Percentiles rank a stretch among this genome's conserved stretches.
Conservation (phyloP, 2,888 invertebrate genomes). For the Agrotis segetum region DNA sequence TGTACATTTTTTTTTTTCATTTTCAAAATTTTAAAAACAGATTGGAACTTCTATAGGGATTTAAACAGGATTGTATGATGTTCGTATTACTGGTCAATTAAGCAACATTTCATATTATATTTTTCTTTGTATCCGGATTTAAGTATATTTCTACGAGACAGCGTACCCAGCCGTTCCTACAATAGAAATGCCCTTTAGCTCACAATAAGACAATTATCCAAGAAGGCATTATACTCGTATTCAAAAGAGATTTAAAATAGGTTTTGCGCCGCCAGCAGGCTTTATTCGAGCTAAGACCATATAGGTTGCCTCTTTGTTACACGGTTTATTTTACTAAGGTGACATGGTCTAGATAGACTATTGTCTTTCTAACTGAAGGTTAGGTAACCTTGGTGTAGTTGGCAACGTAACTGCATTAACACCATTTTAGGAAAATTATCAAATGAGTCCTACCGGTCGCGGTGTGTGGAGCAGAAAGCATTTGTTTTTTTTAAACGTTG, state of each 20-base stretch:
- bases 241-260: neutral
- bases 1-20: too few species aligned
- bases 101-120: too few species aligned
- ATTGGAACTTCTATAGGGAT: too few species aligned
- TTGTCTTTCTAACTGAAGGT: constrained; percentile 1
- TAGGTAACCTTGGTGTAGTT: neutral
- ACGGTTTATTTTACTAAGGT: constrained; percentile 20
- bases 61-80: too few species aligned
- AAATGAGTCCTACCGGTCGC: too few species aligned
- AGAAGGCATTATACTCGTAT: neutral
- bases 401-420: neutral
- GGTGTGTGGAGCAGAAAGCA: too few species aligned
- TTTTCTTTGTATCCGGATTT: neutral
- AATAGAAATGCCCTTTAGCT: too few species aligned
- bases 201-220: neutral
- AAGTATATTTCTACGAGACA: too few species aligned
- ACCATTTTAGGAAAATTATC: neutral
- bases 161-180: too few species aligned
- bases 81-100: too few species aligned
- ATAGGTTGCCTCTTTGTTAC: neutral
- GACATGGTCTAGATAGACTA: neutral
- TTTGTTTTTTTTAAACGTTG: too few species aligned
- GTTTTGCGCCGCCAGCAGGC: neutral
- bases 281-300: neutral
- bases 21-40: too few species aligned